phyloP scores from a whole-genome alignment of 2,797 vertebrate species.

The Labeo calbasu region DNA sequence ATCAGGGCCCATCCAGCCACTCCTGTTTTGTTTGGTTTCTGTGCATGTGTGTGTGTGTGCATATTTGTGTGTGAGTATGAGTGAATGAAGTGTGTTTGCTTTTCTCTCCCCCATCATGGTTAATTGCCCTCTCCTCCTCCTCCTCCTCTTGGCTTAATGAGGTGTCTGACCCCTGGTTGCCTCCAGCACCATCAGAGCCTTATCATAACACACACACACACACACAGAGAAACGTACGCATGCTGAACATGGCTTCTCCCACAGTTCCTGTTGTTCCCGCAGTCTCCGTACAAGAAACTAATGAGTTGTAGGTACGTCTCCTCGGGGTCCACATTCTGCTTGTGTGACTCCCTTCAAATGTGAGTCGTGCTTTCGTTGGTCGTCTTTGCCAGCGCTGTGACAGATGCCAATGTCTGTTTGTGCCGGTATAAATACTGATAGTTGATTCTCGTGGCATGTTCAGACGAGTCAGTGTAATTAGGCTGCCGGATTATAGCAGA shows the following conservation, averaged over 20 bases:
- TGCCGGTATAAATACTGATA: constrained; percentile 49
- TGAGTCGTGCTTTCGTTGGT: constrained; percentile 24
- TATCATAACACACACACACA: constrained; percentile 56
- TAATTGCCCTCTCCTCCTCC: constrained; percentile 62
- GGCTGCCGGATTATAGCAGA: constrained; percentile 54
- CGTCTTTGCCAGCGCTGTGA: constrained; percentile 24
- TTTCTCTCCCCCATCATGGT: constrained; percentile 59
- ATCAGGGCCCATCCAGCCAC: constrained; percentile 57
- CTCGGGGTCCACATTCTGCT: constrained; percentile 20
- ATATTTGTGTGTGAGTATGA: constrained; percentile 47
- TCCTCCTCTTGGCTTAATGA: constrained; percentile 63
- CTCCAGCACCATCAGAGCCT: constrained; percentile 53
- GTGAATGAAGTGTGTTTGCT: constrained; percentile 61
- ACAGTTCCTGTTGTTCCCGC: constrained; percentile 17
- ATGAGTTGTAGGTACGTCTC: constrained; percentile 30
- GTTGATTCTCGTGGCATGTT: constrained; percentile 59
- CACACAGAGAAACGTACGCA: background rate
- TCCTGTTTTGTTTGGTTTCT: constrained; percentile 57
- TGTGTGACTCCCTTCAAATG: constrained; percentile 31
- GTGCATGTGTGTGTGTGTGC: constrained; percentile 53
- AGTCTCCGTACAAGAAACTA: constrained; percentile 27
- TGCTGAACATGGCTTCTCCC: constrained; percentile 31
- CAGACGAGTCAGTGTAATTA: constrained; percentile 53
- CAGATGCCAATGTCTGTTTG: constrained; percentile 43
- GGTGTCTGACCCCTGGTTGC: constrained; percentile 61